Base-by-base conservation (phyloP, 2,113 vertebrate species). In the Scophthalmus maximus region DNA sequence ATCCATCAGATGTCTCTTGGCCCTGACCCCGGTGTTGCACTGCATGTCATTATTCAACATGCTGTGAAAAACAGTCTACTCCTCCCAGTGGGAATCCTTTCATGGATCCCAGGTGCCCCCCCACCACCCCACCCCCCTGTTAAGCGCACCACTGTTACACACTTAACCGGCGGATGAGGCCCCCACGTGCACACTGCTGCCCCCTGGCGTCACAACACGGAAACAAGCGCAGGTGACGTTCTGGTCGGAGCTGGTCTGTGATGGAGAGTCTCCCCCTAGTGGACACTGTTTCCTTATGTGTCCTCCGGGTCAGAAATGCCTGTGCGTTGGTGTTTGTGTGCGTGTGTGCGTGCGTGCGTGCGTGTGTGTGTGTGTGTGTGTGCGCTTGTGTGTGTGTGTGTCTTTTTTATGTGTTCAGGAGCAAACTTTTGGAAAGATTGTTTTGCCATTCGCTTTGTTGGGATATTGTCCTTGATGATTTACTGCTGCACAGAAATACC, bases 211-310 rank as follows among this genome's bases (percentile, higher is more conserved):
- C 68, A 0, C 5, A 11, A 18, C 32, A 42, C 12, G 6, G 36
- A n/a, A 30, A 29, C 70, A 15, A 0, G 26, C 27, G 26, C 23
- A 40, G 44, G 29, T 27, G 25, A 4, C 8, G 11, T 8, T 11
- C 27, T 49, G 47, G 23, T 1, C 11, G 1, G 8, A 40, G 44
- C 29, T 42, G 2, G 65, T 59, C 67, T 56, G 71, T 76, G 84
- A 77, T 81, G 76, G 49, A 64, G 73, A 79, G 79, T 87, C 89
- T 68, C 89, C 91, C 89, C 79, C 91, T 87, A 36, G 76, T 84
- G 89, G 87, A 51, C 58, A 5, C 27, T 20, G 1, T 15, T 47
- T 0, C 7, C n/a, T 15, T 17, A 47, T 2, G 55, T 14, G 29
- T 56, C 23, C 46, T 51, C 14, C 2, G 10, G 47, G 38, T 30